Percentiles rank a stretch among this genome's conserved stretches.
Evolutionary conservation across 1,140 invertebrate genomes (phyloP).

Genomic region (Harpegnathos saltator): DNA sequence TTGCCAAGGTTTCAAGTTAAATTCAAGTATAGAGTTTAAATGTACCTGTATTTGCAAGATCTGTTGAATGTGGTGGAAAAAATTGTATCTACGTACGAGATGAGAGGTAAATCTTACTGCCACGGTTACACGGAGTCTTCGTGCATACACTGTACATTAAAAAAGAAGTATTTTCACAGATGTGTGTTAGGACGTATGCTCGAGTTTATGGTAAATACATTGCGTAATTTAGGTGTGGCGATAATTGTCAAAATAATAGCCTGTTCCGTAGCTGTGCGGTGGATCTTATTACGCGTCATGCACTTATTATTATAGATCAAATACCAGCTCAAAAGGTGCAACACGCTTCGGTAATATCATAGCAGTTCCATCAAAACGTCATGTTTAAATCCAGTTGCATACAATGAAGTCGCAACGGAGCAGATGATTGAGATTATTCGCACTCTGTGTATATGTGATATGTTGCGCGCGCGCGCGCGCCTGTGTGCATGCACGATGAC

Average conservation of each 20-base stretch:
- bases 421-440: conserved; percentile 39
- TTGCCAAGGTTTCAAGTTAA: neutral
- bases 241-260: conserved; percentile 41
- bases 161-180: neutral
- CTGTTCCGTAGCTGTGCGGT: neutral
- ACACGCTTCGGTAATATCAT: conserved; percentile 27
- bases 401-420: conserved; percentile 18
- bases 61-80: neutral
- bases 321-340: conserved; percentile 3
- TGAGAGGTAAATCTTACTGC: conserved; percentile 27
- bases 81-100: neutral
- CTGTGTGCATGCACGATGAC: neutral
- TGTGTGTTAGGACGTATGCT: neutral
- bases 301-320: conserved; percentile 38
- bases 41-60: neutral
- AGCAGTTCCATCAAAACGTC: conserved; percentile 30
- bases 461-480: neutral
- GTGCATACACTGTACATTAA: neutral
- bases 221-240: conserved; percentile 51
- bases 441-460: neutral
- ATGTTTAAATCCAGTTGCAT: conserved; percentile 54
- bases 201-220: conserved; percentile 40
- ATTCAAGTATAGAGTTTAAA: conserved; percentile 8
- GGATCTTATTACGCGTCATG: neutral
- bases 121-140: neutral